Evolutionary conservation across 2,797 vertebrate genomes (phyloP).

Genomic region (Hypotaenidia philippensis): DNA sequence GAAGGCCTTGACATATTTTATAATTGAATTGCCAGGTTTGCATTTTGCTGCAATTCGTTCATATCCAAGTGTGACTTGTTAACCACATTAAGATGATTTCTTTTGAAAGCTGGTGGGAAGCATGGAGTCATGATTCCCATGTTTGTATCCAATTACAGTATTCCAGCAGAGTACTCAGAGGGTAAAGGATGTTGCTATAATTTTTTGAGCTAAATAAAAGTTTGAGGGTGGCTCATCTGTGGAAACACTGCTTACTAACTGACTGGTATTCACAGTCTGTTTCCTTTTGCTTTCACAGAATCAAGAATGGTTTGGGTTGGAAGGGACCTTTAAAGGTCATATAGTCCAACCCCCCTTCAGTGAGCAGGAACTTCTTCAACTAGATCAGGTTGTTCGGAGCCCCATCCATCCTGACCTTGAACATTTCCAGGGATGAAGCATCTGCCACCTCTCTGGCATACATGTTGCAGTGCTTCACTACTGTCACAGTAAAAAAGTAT

Average conservation of each 20-base stretch:
- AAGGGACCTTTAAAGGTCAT: background rate
- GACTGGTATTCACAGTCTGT: background rate
- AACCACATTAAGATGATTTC: constrained; percentile 74
- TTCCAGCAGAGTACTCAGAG: constrained; percentile 32
- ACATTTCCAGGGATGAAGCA: background rate
- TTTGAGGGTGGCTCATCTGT: background rate
- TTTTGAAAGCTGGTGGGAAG: constrained; percentile 63
- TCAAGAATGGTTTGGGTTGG: background rate
- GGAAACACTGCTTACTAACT: background rate
- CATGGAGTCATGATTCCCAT: constrained; percentile 24
- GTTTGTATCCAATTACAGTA: constrained; percentile 31
- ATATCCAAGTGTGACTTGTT: constrained; percentile 75
- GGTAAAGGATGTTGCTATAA: constrained; percentile 39
- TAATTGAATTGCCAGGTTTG: constrained; percentile 78
- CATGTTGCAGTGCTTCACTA: background rate
- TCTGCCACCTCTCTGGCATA: background rate
- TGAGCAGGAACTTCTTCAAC: fast-evolving
- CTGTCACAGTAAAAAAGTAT: background rate
- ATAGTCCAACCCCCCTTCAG: fast-evolving
- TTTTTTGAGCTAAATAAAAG: constrained; percentile 53
- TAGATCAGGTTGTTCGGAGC: background rate
- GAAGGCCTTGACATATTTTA: constrained; percentile 74
- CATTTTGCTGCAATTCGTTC: constrained; percentile 73
- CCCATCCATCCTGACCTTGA: background rate
- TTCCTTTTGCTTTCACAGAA: background rate